These are phyloP conservation scores for Neodontobutis hainanensis DNA, from an alignment of 2,113 vertebrate species.

Conservation along the genomic window DNA sequence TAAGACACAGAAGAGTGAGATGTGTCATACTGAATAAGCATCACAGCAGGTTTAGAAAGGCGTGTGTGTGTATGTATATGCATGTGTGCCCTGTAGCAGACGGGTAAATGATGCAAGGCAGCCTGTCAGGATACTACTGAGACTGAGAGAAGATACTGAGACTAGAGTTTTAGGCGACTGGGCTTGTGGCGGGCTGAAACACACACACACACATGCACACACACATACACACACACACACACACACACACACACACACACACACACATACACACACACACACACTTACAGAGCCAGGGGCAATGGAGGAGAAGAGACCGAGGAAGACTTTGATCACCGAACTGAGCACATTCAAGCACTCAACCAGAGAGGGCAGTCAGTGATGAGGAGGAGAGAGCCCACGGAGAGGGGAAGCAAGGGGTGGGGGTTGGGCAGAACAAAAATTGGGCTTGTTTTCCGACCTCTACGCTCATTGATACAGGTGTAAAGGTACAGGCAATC, in stretches of 20 bases:
- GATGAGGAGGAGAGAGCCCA: conserved; percentile 66
- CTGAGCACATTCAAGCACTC: conserved; percentile 75
- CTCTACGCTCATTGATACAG: conserved; percentile 68
- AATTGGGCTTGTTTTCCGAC: conserved; percentile 63
- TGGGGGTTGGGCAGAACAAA: conserved; percentile 10
- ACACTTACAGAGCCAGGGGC: conserved; percentile 63
- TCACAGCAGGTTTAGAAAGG: conserved; percentile 33
- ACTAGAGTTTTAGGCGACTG: conserved; percentile 58
- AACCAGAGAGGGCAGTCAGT: conserved; percentile 74
- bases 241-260: conserved; percentile 32
- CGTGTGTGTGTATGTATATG: conserved; percentile 1
- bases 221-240: conserved; percentile 26
- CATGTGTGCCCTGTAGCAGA: conserved; percentile 54
- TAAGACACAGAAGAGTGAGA: conserved; percentile 58
- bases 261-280: conserved; percentile 31
- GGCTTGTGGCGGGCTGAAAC: conserved; percentile 48
- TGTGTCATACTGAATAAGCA: conserved; percentile 56
- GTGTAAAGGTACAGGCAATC: conserved; percentile 60
- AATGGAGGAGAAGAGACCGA: conserved; percentile 72
- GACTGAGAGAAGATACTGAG: conserved; percentile 62
- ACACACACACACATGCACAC: conserved; percentile 15
- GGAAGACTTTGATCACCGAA: conserved; percentile 79
- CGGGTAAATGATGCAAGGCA: conserved; percentile 59
- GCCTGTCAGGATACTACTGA: conserved; percentile 54
- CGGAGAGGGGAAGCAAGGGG: conserved; percentile 23